Percentiles rank a stretch among this genome's conserved stretches.
phyloP scores from a whole-genome alignment of 2,113 vertebrate genomes.

The Synodontis membranacea region DNA sequence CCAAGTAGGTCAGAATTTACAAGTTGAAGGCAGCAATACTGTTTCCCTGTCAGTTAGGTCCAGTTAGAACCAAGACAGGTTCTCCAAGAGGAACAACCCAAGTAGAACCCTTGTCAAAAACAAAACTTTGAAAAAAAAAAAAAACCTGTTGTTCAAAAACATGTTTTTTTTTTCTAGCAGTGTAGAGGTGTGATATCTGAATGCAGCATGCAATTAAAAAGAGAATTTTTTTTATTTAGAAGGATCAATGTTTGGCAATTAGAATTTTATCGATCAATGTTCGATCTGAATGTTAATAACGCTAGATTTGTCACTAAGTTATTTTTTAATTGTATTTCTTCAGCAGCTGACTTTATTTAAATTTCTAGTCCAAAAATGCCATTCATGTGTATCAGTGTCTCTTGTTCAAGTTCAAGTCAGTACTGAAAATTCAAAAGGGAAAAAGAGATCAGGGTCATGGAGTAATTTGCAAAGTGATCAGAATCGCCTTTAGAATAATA shows the following conservation, averaged over 20 bases:
- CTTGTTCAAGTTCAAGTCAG: no score
- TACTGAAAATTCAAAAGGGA: not conserved
- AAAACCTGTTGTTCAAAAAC: not conserved
- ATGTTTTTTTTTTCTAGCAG: not conserved
- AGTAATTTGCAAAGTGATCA: not conserved
- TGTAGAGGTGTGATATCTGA: not conserved
- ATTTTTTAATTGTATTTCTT: not conserved
- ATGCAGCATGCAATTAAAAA: not conserved
- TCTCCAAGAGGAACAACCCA: not conserved
- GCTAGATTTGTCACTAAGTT: not conserved
- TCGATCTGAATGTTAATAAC: not conserved
- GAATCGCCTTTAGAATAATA: not conserved
- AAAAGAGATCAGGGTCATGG: not conserved
- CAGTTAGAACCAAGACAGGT: not conserved
- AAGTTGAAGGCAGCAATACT: not conserved
- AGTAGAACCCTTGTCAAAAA: not conserved
- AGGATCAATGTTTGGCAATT: not conserved
- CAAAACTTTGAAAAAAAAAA: not conserved
- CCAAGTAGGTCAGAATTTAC: not conserved
- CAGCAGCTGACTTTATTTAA: not conserved
- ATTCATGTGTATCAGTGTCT: no score
- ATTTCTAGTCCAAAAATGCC: no score
- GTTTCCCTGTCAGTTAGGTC: not conserved
- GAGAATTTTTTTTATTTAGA: no score
- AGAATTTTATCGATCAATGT: no score